Evolutionary conservation across 2,888 invertebrate species (phyloP).

Genomic region (Hedychridium roseum): DNA sequence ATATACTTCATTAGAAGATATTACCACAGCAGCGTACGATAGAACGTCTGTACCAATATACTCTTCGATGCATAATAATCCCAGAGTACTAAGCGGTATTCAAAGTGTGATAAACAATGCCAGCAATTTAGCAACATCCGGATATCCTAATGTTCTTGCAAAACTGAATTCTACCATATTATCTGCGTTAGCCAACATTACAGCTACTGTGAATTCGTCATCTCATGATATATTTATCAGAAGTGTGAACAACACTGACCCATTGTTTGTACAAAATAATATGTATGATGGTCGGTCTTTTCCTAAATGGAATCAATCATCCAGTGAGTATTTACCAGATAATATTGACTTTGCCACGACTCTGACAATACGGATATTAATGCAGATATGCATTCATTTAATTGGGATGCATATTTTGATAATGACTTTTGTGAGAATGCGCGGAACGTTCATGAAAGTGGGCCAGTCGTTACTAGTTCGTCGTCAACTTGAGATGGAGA

Average conservation of each 20-base stretch:
- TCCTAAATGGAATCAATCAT: constrained; percentile 23
- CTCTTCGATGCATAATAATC: constrained; percentile 10
- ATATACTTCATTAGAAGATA: constrained; percentile 13
- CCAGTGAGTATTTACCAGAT: constrained; percentile 20
- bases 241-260: constrained; percentile 16
- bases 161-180: constrained; percentile 35
- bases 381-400: constrained; percentile 89
- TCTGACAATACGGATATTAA: constrained; percentile 75
- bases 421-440: constrained; percentile 91
- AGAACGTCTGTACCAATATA: constrained; percentile 16
- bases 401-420: constrained; percentile 93
- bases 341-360: constrained; percentile 49
- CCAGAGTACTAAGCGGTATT: constrained; percentile 18
- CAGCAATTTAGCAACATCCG: constrained; percentile 26
- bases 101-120: constrained; percentile 24
- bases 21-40: constrained; percentile 14
- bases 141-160: constrained; percentile 24
- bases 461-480: constrained; percentile 92
- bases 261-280: constrained; percentile 12
- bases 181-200: constrained; percentile 18
- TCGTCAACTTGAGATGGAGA: constrained; percentile 90
- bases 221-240: constrained; percentile 15
- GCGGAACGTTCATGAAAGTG: constrained; percentile 95
- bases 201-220: constrained; percentile 21
- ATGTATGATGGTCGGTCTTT: constrained; percentile 8